These are phyloP conservation scores for Apis florea DNA, from an alignment of 1,140 invertebrate species.

Conservation along the genomic window DNA sequence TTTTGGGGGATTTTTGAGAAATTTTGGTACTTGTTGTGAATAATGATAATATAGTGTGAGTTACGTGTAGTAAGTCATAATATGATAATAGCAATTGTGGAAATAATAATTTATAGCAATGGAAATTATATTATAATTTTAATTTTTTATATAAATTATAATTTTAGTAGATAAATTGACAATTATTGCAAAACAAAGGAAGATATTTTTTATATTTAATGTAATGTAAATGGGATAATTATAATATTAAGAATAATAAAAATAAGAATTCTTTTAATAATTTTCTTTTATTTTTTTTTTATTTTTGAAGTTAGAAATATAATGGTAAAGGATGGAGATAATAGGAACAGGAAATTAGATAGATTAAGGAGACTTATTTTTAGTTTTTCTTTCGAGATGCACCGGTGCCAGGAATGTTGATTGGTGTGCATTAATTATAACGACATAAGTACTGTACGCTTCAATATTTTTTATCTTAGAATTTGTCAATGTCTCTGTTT, in stretches of 20 bases:
- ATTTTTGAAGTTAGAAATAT: not conserved
- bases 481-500: not conserved
- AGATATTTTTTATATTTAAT: not conserved
- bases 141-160: no score
- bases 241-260: no score
- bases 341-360: slow-evolving; percentile 5
- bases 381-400: not conserved
- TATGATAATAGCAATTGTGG: no score
- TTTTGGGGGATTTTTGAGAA: no score
- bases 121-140: no score
- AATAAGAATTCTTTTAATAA: not conserved
- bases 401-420: not conserved
- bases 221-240: not conserved
- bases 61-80: no score
- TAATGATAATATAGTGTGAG: no score
- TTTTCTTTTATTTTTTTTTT: not conserved
- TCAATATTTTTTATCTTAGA: not conserved
- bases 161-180: not conserved
- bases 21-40: no score
- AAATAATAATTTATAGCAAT: no score
- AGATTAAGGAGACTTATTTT: not conserved
- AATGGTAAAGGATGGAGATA: not conserved
- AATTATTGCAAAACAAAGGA: not conserved
- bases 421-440: not conserved
- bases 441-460: not conserved